Evolutionary conservation across 2,797 vertebrate genomes (phyloP).

Genomic region (Poliocrania exsul): DNA sequence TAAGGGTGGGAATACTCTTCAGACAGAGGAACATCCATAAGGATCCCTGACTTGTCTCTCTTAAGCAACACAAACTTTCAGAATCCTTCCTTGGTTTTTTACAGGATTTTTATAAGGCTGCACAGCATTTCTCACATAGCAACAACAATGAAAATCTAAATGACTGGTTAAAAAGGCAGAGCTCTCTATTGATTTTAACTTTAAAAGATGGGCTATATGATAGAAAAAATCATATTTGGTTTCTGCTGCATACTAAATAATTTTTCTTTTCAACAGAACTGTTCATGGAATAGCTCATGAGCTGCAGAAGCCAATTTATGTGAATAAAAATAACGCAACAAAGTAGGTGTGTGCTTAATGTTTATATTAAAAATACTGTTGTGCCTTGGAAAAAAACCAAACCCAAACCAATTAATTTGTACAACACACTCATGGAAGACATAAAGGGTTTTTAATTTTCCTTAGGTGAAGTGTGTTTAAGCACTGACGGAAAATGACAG

Average conservation of each 20-base stretch:
- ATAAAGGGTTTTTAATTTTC: rapidly evolving
- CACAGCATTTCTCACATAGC: neutral
- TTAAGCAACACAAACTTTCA: neutral
- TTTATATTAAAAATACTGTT: neutral
- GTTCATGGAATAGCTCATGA: neutral
- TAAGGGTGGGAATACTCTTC: neutral
- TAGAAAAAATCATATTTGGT: neutral
- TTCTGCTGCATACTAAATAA: neutral
- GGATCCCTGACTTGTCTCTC: neutral
- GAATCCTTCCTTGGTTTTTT: neutral
- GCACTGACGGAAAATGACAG: neutral
- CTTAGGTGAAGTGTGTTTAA: neutral
- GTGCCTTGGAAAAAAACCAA: neutral
- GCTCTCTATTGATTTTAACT: neutral
- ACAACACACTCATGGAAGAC: neutral
- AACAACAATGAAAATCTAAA: neutral
- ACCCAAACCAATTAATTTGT: neutral
- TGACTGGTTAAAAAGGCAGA: neutral
- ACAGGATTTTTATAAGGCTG: neutral
- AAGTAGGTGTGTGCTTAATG: neutral
- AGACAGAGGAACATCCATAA: neutral
- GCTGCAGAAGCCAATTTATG: neutral
- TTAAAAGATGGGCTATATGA: neutral
- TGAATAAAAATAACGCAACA: neutral
- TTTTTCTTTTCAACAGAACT: neutral